These are phyloP conservation scores for Tillus elongatus DNA, from an alignment of 2,888 invertebrate species.

Conservation along the genomic window DNA sequence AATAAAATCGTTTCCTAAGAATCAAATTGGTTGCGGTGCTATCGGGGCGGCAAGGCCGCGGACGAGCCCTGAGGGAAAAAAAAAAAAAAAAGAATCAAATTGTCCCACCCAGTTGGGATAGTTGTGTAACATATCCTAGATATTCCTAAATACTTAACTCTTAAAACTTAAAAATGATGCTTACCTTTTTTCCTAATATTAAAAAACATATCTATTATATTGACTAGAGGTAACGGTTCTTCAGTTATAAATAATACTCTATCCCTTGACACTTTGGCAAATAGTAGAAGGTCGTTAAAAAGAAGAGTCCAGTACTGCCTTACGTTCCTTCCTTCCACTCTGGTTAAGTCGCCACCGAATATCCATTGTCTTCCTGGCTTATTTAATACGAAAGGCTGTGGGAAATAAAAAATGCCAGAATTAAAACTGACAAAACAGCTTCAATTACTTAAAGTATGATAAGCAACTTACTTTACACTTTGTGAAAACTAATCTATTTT, in stretches of 20 bases:
- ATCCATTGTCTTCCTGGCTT: slow-evolving; percentile 83
- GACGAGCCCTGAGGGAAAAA: no score
- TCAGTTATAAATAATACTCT: slow-evolving; percentile 80
- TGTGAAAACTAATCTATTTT: slow-evolving; percentile 81
- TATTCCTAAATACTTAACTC: no score
- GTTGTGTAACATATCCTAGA: no score
- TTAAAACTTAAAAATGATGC: no score
- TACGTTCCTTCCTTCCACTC: slow-evolving; percentile 73
- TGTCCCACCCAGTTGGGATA: no score
- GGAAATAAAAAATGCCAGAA: slow-evolving; percentile 20
- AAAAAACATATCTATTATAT: slow-evolving; percentile 75
- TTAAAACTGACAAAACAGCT: background rate
- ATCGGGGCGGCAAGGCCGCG: no score
- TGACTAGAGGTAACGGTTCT: slow-evolving; percentile 69
- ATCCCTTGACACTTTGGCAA: slow-evolving; percentile 79
- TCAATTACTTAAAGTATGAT: background rate
- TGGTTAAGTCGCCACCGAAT: slow-evolving; percentile 75
- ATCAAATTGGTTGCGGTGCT: no score
- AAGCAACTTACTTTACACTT: slow-evolving; percentile 63
- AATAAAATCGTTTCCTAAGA: no score
- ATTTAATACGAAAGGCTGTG: slow-evolving; percentile 70
- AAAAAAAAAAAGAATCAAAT: no score
- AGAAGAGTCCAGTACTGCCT: slow-evolving; percentile 80
- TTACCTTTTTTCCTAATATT: slow-evolving; percentile 75
- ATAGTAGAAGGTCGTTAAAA: slow-evolving; percentile 74